Evolutionary conservation across 1,140 invertebrate species (phyloP), one percentile per base, ranked within the genome.

Genomic region (Leptonema lineaticorne): DNA sequence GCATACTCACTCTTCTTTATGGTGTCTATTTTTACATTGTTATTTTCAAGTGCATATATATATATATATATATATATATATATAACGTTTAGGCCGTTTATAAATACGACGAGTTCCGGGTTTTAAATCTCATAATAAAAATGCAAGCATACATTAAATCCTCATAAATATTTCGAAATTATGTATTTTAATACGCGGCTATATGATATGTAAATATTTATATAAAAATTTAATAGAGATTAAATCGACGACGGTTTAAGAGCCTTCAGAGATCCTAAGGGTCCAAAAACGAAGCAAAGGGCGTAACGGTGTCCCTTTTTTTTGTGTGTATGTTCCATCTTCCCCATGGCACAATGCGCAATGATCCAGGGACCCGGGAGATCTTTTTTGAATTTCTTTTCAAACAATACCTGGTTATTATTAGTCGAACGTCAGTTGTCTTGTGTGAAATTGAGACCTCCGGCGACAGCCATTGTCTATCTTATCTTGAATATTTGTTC

Each of bases 391-490:
- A 62, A 68, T 63, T 68, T 67, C 33, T 24, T 20, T 24, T 53
- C 50, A 53, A 53, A 53, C 50, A 53, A 53, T 53, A 22, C 9
- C 11, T 3, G 50, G 20, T 14, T 46, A 72, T 72, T 72, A 72
- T 69, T 69, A 69, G 63, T 63, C 46, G 24, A 26, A 30, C 45
- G 63, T 67, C 37, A 14, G 11, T 41, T 48, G 60, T 46, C 37
- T 41, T 63, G 67, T 64, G 67, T 64, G 63, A 60, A 72, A 72
- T 72, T 67, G 67, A 72, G 70, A 72, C 70, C 70, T 72, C 70
- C 70, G 63, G 56, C n/a, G 7, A 27, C 2, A 41, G 7, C 41
- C 62, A 64, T 64, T 64, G 62, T 64, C 18, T 18, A 1, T 2
- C 30, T 45, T 45, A 29, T 62, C 58, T n/a, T n/a, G n/a, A n/a